Conservation (phyloP, 92 coral and sea anemone species). For the Porites cylindrica region DNA sequence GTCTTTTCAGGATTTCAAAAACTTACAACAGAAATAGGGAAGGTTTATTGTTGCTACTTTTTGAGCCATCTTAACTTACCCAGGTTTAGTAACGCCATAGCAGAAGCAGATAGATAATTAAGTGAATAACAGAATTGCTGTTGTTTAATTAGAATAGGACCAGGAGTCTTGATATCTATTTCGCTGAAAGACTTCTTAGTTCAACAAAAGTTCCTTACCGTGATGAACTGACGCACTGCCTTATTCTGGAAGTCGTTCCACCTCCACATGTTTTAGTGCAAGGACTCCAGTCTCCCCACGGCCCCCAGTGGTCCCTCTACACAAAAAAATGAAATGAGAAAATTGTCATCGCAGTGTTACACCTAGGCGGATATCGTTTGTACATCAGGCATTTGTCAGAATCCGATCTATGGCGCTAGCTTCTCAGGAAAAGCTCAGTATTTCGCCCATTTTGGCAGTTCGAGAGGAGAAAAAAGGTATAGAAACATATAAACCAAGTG, state of each 20-base stretch:
- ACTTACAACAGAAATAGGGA: no score
- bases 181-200: no score
- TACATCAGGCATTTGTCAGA: neutral
- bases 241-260: constrained; percentile 81
- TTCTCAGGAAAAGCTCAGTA: neutral
- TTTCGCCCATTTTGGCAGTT: neutral
- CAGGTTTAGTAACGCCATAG: no score
- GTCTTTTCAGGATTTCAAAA: neutral
- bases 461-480: no score
- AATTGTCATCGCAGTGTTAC: neutral
- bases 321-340: neutral
- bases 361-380: neutral
- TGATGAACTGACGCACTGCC: constrained; percentile 78
- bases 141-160: no score
- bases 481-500: no score
- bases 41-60: no score
- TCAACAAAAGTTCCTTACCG: constrained; percentile 45
- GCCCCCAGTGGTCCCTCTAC: constrained; percentile 77
- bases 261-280: constrained; percentile 94
- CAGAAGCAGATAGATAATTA: no score
- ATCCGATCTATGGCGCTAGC: neutral
- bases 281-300: constrained; percentile 88
- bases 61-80: no score
- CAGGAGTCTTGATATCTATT: no score
- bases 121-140: no score